Evolutionary conservation across 2,797 vertebrate species (phyloP).

Genomic region (Mus minutoides): DNA sequence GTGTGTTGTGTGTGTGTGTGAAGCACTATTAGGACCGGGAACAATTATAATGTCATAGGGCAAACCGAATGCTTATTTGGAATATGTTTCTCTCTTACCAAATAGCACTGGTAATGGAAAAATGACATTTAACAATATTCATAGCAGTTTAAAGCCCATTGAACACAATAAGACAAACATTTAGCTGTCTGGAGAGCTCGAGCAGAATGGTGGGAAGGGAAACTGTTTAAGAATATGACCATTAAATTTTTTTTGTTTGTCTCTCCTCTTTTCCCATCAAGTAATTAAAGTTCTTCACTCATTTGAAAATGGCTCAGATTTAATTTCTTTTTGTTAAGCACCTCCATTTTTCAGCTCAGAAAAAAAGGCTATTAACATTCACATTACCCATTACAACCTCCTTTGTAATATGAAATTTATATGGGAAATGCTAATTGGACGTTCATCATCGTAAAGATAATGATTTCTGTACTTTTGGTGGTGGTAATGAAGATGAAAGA

Average conservation of each 20-base stretch:
- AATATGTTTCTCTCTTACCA: constrained; percentile 80
- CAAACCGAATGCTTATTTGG: constrained; percentile 81
- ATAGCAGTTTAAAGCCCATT: constrained; percentile 83
- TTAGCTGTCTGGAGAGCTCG: constrained; percentile 77
- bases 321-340: constrained; percentile 89
- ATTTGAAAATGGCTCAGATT: constrained; percentile 87
- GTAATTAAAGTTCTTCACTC: constrained; percentile 89
- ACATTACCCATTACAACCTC: constrained; percentile 86
- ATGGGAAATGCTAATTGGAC: constrained; percentile 89
- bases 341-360: constrained; percentile 86
- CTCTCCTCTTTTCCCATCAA: constrained; percentile 79
- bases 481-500: constrained; percentile 90
- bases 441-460: constrained; percentile 89
- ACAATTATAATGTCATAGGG: constrained; percentile 78
- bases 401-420: constrained; percentile 89
- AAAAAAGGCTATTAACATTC: constrained; percentile 87
- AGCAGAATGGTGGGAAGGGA: constrained; percentile 81
- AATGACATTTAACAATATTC: constrained; percentile 79
- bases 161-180: constrained; percentile 79
- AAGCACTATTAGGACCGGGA: constrained; percentile 62
- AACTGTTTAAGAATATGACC: constrained; percentile 82
- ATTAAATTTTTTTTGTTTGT: constrained; percentile 83
- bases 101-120: constrained; percentile 82
- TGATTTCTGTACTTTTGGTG: constrained; percentile 88
- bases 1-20: background rate